A percentile compares a stretch with the other conserved stretches of the same genome.
phyloP scores from a whole-genome alignment of 2,888 invertebrate species.

The Tetranychus piercei region DNA sequence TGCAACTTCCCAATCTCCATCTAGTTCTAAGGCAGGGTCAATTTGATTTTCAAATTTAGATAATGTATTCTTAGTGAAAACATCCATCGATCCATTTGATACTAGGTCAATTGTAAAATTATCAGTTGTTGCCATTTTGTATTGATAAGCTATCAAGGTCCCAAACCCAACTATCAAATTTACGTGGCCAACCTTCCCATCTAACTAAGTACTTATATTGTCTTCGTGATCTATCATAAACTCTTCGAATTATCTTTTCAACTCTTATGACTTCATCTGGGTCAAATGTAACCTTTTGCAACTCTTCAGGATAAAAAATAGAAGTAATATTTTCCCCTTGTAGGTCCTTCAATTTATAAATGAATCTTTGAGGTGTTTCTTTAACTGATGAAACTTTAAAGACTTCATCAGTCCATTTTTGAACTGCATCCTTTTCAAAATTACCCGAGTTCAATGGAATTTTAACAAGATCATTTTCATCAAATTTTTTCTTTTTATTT shows the following conservation, averaged over 20 bases:
- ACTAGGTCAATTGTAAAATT: background rate
- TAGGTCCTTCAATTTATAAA: background rate
- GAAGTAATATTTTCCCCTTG: background rate
- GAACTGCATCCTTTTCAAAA: background rate
- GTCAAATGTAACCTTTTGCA: background rate
- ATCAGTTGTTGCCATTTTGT: background rate
- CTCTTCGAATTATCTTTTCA: background rate
- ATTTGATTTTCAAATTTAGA: background rate
- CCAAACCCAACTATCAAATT: background rate
- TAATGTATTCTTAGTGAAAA: background rate
- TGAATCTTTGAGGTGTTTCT: background rate
- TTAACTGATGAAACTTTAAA: background rate
- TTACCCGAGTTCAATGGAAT: background rate
- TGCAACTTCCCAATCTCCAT: background rate
- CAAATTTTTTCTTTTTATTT: background rate
- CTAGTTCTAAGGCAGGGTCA: background rate
- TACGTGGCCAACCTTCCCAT: background rate
- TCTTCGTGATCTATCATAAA: background rate
- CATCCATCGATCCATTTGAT: background rate
- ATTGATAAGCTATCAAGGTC: too few species aligned
- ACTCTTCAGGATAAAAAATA: background rate
- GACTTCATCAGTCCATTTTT: background rate
- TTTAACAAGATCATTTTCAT: background rate
- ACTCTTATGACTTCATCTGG: background rate
- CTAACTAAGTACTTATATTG: background rate